Conservation (phyloP, 2,888 invertebrate genomes). For the Anagyrus pseudococci region DNA sequence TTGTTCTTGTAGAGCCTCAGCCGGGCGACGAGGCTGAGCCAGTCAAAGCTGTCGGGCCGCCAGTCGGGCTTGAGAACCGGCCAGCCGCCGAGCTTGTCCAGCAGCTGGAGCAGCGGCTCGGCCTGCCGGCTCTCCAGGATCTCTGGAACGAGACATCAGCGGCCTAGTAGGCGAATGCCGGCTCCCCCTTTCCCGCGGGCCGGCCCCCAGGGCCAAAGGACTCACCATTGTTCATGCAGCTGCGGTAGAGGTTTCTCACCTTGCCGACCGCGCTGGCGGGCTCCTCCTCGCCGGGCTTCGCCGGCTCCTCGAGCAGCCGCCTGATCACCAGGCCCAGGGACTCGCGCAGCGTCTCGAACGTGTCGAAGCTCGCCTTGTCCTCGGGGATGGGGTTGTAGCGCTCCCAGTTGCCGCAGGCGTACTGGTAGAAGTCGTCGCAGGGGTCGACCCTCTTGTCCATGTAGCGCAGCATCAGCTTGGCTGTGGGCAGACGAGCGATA, state of each 20-base stretch:
- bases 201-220: too few relatives aligned
- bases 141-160: slow-evolving; percentile 63
- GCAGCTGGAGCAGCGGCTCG: slow-evolving; percentile 72
- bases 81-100: slow-evolving; percentile 86
- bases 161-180: too few relatives aligned
- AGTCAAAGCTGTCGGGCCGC: slow-evolving; percentile 72
- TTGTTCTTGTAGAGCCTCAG: slow-evolving; percentile 84
- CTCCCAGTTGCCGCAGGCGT: slow-evolving; percentile 87
- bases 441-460: slow-evolving; percentile 79
- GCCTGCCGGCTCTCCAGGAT: slow-evolving; percentile 75
- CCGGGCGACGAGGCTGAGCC: slow-evolving; percentile 77
- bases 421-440: slow-evolving; percentile 84
- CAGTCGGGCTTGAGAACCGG: slow-evolving; percentile 76
- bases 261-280: slow-evolving; percentile 71
- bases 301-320: slow-evolving; percentile 70
- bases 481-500: slow-evolving; percentile 44
- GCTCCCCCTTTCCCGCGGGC: too few relatives aligned
- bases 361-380: slow-evolving; percentile 87
- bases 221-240: slow-evolving; percentile 80
- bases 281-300: slow-evolving; percentile 45
- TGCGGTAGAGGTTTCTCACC: slow-evolving; percentile 82
- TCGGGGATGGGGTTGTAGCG: slow-evolving; percentile 85
- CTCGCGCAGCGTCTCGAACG: slow-evolving; percentile 87
- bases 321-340: slow-evolving; percentile 75
- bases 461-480: slow-evolving; percentile 75